Evolutionary conservation across 2,113 vertebrate species (phyloP).

Genomic region (Cephalopholis sonnerati): DNA sequence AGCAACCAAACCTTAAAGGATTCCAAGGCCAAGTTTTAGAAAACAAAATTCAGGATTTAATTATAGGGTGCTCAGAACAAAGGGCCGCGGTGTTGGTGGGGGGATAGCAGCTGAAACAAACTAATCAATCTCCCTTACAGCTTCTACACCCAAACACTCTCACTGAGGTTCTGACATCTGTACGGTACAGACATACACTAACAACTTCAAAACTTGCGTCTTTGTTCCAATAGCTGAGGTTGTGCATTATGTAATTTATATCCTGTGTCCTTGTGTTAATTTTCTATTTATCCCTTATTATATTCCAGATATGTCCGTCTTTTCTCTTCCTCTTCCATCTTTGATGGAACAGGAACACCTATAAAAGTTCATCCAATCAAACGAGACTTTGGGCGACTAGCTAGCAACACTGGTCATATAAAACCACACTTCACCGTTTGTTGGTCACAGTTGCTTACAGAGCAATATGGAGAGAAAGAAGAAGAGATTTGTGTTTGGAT

Average conservation of each 20-base stretch:
- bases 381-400: too few species aligned
- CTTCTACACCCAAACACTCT: conserved; percentile 15
- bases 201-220: background rate
- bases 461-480: too few species aligned
- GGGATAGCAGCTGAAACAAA: conserved; percentile 7
- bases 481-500: too few species aligned
- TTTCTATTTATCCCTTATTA: too few species aligned
- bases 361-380: too few species aligned
- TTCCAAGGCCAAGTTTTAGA: conserved; percentile 41
- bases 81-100: background rate
- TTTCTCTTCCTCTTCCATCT: too few species aligned
- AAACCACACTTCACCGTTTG: too few species aligned
- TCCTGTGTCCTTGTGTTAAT: too few species aligned
- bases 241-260: background rate
- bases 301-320: too few species aligned
- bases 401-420: too few species aligned
- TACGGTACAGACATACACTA: background rate
- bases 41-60: conserved; percentile 57
- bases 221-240: conserved; percentile 8
- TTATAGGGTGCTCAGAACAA: conserved; percentile 36
- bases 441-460: too few species aligned
- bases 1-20: conserved; percentile 37
- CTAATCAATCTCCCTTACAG: conserved; percentile 15
- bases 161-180: background rate
- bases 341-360: too few species aligned